phyloP scores from a whole-genome alignment of 2,888 invertebrate species.

The Coelogynopora nodosa region DNA sequence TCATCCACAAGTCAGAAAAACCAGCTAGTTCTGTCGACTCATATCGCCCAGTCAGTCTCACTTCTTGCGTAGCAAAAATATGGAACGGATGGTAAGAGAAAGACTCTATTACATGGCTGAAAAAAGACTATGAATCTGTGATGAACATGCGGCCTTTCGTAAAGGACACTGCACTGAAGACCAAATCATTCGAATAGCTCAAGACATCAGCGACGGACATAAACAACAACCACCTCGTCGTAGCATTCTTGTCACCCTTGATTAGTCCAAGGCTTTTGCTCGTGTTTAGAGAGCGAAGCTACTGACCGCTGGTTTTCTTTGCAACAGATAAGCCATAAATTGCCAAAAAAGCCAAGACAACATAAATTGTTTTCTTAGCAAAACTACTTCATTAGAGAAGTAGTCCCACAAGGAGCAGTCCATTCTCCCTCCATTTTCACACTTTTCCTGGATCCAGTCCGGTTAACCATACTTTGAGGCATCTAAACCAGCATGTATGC shows the following conservation, averaged over 20 bases:
- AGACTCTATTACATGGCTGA: not conserved
- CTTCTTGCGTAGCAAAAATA: slow-evolving; percentile 19
- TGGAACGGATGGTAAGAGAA: slow-evolving; percentile 23
- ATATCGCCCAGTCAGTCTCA: not conserved
- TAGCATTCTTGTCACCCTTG: slow-evolving; percentile 9
- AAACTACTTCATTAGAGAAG: not conserved
- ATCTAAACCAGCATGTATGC: slow-evolving; percentile 10
- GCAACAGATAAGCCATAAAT: not conserved
- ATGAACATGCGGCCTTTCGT: not conserved
- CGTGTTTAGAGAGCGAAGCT: slow-evolving; percentile 2
- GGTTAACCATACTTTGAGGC: not conserved
- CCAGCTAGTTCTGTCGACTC: not conserved
- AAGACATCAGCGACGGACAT: slow-evolving; percentile 6
- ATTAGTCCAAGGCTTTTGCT: not conserved
- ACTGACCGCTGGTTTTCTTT: not conserved
- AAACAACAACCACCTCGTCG: not conserved
- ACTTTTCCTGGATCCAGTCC: not conserved
- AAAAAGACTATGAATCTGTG: not conserved
- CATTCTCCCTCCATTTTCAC: not conserved
- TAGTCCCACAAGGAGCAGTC: not conserved
- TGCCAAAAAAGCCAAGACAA: too few relatives aligned
- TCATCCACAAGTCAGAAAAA: not conserved
- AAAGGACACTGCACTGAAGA: not conserved
- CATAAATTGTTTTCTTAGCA: not conserved
- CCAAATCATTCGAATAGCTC: not conserved